Conservation (phyloP, 2,888 invertebrate species). For the Hydropsyche betteni region DNA sequence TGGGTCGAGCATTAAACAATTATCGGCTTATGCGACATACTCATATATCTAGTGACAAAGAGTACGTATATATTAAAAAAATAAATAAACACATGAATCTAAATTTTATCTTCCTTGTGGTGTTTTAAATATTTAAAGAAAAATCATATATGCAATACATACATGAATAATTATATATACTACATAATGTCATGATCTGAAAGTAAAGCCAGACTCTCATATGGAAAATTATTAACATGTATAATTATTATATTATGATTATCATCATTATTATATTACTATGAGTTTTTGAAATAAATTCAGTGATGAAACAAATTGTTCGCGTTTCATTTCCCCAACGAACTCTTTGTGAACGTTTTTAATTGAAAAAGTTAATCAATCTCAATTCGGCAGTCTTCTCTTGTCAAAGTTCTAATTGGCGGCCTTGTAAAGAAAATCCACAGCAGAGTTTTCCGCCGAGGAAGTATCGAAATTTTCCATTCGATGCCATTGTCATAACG, state of each 20-base stretch:
- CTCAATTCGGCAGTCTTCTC: constrained; percentile 4
- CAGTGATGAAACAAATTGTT: constrained; percentile 37
- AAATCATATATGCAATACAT: too few species aligned
- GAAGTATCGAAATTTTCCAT: constrained; percentile 52
- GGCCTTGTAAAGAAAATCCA: constrained; percentile 58
- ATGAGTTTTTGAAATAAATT: constrained; percentile 50
- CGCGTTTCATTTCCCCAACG: constrained; percentile 6
- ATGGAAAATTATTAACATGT: constrained; percentile 20
- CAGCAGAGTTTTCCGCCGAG: constrained; percentile 59
- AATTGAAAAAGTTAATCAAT: constrained; percentile 25
- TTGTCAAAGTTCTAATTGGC: constrained; percentile 21
- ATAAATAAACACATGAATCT: constrained; percentile 12
- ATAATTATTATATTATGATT: constrained; percentile 22
- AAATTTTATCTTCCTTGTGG: constrained; percentile 36
- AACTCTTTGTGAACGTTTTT: constrained; percentile 4
- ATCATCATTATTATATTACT: constrained; percentile 40
- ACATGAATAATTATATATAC: too few species aligned
- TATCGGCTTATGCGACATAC: constrained; percentile 43
- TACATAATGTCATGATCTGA: too few species aligned
- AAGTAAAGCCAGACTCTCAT: too few species aligned
- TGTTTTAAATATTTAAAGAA: constrained; percentile 8
- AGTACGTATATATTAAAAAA: constrained; percentile 22
- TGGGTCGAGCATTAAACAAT: constrained; percentile 39
- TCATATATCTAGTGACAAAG: constrained; percentile 40
- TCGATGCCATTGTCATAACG: background rate